These are phyloP conservation scores for Origma solitaria DNA, from an alignment of 2,113 vertebrate genomes.

Conservation along the genomic window DNA sequence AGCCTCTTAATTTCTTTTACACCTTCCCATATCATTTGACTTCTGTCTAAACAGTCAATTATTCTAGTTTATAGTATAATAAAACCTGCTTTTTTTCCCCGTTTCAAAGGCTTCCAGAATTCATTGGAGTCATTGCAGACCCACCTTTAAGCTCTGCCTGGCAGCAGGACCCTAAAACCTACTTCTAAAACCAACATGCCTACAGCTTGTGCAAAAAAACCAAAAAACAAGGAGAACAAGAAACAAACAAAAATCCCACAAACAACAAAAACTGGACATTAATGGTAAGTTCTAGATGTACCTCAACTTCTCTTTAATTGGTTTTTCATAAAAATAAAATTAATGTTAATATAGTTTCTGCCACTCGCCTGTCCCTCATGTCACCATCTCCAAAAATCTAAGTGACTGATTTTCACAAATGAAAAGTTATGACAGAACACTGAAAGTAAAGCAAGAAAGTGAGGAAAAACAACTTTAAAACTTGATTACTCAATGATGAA, in stretches of 20 bases:
- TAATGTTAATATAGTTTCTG: neutral
- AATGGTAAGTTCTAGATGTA: neutral
- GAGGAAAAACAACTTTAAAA: neutral
- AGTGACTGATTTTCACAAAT: neutral
- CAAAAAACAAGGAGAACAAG: neutral
- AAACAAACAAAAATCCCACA: neutral
- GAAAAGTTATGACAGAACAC: neutral
- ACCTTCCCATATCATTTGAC: neutral
- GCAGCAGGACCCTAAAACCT: neutral
- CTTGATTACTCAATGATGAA: neutral
- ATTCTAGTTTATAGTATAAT: neutral
- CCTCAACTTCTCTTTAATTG: neutral
- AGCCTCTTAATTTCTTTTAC: neutral
- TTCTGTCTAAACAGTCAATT: neutral
- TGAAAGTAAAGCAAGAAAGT: rapidly evolving
- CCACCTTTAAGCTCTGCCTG: neutral
- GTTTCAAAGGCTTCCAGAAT: neutral
- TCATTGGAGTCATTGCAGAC: neutral
- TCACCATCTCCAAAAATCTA: neutral
- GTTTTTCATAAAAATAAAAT: neutral
- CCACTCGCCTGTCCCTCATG: neutral
- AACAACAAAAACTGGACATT: neutral
- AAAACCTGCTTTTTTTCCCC: neutral
- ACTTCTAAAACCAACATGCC: neutral
- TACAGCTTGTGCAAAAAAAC: neutral